Conservation (phyloP, 2,113 vertebrate genomes). For the Pelecanoides urinatrix region DNA sequence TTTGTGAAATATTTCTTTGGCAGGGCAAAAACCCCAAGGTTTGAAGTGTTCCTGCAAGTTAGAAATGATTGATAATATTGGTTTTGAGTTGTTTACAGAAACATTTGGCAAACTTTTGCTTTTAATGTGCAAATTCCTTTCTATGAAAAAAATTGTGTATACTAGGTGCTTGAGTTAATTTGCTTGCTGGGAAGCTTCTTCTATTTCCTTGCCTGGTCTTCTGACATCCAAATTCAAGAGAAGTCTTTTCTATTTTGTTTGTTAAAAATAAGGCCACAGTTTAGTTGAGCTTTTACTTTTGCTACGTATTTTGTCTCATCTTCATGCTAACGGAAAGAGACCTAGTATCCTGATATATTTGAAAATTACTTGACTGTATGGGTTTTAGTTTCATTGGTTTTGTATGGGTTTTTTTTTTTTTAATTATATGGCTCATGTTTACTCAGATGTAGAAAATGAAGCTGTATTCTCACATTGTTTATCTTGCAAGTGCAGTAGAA, state of each 20-base stretch:
- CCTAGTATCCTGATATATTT: not conserved
- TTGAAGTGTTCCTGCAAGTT: not conserved
- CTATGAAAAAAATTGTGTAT: not conserved
- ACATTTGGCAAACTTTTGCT: not conserved
- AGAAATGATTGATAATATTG: not conserved
- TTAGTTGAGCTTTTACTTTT: not conserved
- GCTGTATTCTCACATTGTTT: not conserved
- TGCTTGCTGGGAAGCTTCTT: not conserved
- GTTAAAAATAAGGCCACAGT: not conserved
- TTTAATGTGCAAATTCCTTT: not conserved
- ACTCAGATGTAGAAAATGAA: not conserved
- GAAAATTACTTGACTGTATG: not conserved
- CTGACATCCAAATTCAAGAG: not conserved
- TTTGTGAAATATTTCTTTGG: conserved; percentile 20
- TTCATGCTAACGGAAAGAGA: not conserved
- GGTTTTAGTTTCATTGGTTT: not conserved
- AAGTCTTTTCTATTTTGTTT: not conserved
- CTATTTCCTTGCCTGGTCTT: not conserved
- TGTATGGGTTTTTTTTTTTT: not conserved
- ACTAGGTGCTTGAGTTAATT: not conserved
- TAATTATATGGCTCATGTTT: not conserved
- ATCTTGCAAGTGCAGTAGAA: not conserved
- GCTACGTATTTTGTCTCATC: not conserved
- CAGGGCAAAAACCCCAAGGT: not conserved
- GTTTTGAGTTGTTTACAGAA: not conserved